Base-by-base conservation (phyloP, 2,797 vertebrate genomes). In the Mus spretus region DNA sequence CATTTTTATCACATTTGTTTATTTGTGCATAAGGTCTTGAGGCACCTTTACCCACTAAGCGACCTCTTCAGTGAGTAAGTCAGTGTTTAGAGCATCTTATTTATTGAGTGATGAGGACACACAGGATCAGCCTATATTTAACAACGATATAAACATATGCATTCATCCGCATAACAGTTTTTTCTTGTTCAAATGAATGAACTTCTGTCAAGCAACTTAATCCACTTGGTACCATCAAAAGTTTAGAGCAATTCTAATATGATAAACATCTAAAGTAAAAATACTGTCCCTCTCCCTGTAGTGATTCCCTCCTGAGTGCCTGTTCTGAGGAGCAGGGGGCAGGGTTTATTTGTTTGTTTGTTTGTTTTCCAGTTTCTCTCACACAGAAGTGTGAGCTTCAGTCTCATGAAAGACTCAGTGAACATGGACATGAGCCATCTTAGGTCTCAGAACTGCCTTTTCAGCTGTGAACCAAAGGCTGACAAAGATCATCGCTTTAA, bases 371-470 rank as follows among this genome's bases (percentile, higher is more conserved):
- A 65, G 53, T 59, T 94, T 83, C 72, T 92, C 88, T 40, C 10
- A 15, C 50, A 67, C 57, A 86, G 57, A 37, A 92, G 91, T 90
- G 91, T 72, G 93, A 28, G 72, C 84, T 67, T 37, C 63, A 94
- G 34, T 84, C 88, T 50, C 0, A 55, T 98, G 98, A 98, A 96
- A 84, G 97, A 98, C 89, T 97, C 91, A 34, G 99, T 99, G 99
- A 99, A 99, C 97, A 99, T 99, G 11, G 97, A 99, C 83, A 99
- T 99, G 84, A 99, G 98, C 87, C 98, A 98, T 4, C 98, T 99
- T 98, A 98, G 99, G 2, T 99, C 99, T 0, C 99, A 99, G 98
- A 99, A 99, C 19, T 99, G 99, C 47, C 99, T 99, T 13, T 99
- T 99, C 96, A 99, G 99, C 99, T 75, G 22, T 44, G 74, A 44